Conservation (phyloP, 2,888 invertebrate genomes). For the Carterocephalus palaemon region DNA sequence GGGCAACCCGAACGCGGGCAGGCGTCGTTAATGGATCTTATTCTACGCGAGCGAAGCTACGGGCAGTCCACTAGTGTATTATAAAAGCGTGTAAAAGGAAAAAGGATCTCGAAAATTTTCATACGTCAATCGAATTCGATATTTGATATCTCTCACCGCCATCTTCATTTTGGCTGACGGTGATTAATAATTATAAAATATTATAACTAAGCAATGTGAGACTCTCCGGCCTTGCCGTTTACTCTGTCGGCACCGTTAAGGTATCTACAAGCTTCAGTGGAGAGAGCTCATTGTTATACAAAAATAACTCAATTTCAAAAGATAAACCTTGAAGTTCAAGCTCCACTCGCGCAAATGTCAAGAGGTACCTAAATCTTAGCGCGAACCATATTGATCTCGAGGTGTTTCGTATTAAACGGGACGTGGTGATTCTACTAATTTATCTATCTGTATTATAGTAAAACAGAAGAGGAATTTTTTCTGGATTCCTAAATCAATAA, state of each 20-base stretch:
- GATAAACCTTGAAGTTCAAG: conserved; percentile 25
- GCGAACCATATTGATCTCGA: conserved; percentile 23
- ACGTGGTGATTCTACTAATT: conserved; percentile 2
- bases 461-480: too few relatives aligned
- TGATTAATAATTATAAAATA: conserved; percentile 6
- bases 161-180: neutral
- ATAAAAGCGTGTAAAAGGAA: too few relatives aligned
- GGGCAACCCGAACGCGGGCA: too few relatives aligned
- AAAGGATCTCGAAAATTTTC: too few relatives aligned
- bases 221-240: conserved; percentile 21
- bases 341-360: conserved; percentile 22
- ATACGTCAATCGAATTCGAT: too few relatives aligned
- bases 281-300: conserved; percentile 25
- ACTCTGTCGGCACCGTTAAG: conserved; percentile 20
- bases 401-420: conserved; percentile 22
- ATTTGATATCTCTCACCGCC: conserved; percentile 1
- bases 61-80: too few relatives aligned
- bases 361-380: conserved; percentile 24
- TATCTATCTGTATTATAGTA: conserved; percentile 5
- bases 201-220: conserved; percentile 9
- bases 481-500: too few relatives aligned
- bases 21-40: too few relatives aligned
- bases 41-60: too few relatives aligned
- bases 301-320: conserved; percentile 26
- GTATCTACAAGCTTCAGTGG: conserved; percentile 20